Conservation (phyloP, 1,140 invertebrate genomes). For the Spodoptera frugiperda region DNA sequence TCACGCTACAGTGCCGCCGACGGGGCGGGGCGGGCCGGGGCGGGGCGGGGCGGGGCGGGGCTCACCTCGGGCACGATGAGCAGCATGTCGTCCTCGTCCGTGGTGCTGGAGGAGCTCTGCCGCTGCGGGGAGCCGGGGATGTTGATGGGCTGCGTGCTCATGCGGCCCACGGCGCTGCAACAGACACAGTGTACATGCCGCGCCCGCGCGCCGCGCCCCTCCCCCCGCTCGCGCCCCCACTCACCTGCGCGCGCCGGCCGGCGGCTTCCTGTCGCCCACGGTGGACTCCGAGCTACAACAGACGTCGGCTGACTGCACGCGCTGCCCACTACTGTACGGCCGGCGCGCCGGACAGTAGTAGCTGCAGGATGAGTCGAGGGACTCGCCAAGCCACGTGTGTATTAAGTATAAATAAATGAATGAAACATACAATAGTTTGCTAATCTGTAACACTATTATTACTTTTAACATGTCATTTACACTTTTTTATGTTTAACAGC, state of each 20-base stretch:
- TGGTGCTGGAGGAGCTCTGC: conserved; percentile 82
- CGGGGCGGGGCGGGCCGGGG: not conserved
- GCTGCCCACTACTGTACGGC: not conserved
- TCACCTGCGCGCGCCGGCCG: not conserved
- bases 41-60: not conserved
- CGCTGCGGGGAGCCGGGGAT: conserved; percentile 89
- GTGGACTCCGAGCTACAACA: conserved; percentile 1
- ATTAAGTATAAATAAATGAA: too few relatives aligned
- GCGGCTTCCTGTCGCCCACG: too few relatives aligned
- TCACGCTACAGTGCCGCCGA: not conserved
- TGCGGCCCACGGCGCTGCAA: conserved; percentile 41
- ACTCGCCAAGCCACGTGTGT: too few relatives aligned
- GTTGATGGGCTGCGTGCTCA: conserved; percentile 87
- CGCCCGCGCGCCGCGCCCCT: not conserved
- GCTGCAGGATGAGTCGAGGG: too few relatives aligned
- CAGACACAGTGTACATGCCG: not conserved
- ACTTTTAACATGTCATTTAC: too few relatives aligned
- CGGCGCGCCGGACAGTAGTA: too few relatives aligned
- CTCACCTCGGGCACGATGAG: conserved; percentile 72
- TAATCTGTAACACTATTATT: too few relatives aligned
- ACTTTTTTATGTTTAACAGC: too few relatives aligned
- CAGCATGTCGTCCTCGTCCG: conserved; percentile 81
- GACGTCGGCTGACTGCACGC: not conserved
- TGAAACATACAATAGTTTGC: too few relatives aligned
- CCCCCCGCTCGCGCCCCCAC: not conserved